These are phyloP conservation scores for Aspidapion aeneum DNA, from an alignment of 2,888 invertebrate species.

Conservation along the genomic window DNA sequence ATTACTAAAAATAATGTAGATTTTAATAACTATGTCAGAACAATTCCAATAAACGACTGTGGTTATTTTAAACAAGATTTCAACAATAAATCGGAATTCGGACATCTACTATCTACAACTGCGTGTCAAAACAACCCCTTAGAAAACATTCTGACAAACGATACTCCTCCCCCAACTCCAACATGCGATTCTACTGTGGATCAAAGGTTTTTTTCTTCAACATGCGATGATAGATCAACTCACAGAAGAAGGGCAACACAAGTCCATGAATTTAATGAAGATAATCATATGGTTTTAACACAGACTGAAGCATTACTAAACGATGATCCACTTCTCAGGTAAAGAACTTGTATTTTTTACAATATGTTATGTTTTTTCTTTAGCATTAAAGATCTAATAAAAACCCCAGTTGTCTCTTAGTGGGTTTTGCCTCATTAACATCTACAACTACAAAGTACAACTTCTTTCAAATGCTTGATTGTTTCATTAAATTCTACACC, in stretches of 20 bases:
- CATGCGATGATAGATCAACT: background rate
- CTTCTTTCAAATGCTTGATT: too few species aligned
- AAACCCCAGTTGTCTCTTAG: too few species aligned
- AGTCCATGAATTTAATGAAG: conserved; percentile 17
- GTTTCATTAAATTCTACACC: too few species aligned
- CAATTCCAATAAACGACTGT: conserved; percentile 32
- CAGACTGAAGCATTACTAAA: conserved; percentile 47
- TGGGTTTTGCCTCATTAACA: too few species aligned
- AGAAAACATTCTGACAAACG: conserved; percentile 6
- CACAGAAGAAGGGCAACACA: too few species aligned
- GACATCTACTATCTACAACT: conserved; percentile 33
- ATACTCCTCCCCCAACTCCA: background rate
- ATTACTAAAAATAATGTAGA: conserved; percentile 39
- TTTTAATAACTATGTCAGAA: conserved; percentile 41
- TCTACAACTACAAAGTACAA: too few species aligned
- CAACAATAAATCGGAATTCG: conserved; percentile 32
- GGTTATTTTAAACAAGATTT: conserved; percentile 27
- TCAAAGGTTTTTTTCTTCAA: background rate
- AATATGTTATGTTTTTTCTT: conserved; percentile 16
- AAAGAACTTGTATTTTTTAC: conserved; percentile 30
- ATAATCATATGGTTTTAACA: conserved; percentile 48
- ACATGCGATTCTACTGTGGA: background rate
- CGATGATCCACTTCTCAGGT: conserved; percentile 39
- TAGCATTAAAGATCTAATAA: too few species aligned
- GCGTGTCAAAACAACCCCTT: background rate